Evolutionary conservation across 2,888 invertebrate genomes (phyloP).

Genomic region (Lasioglossum villosulum): DNA sequence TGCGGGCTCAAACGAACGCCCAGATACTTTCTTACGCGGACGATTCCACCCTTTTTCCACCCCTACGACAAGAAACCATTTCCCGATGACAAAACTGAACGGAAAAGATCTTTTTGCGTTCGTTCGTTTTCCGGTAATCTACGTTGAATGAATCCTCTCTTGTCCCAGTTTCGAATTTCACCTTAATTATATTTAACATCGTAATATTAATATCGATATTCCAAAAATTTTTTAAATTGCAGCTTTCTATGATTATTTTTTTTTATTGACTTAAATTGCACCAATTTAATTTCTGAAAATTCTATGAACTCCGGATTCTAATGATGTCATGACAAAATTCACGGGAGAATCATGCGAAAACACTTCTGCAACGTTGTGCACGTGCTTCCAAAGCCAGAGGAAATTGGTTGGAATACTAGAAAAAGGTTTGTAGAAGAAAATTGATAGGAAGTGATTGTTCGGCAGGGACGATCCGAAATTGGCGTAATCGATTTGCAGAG

Average conservation of each 20-base stretch:
- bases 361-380: no score
- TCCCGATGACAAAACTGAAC: background rate
- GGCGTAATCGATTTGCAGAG: background rate
- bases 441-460: background rate
- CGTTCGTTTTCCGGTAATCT: no score
- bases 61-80: background rate
- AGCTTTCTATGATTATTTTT: background rate
- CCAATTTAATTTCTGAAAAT: background rate
- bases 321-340: no score
- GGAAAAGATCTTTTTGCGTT: no score
- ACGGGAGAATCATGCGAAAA: no score
- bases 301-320: background rate
- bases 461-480: background rate
- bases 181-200: no score
- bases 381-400: background rate
- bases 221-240: no score
- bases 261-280: background rate
- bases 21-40: background rate
- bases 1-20: conserved; percentile 22
- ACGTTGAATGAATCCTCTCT: no score
- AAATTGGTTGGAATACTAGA: background rate
- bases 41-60: background rate
- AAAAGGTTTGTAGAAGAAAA: background rate
- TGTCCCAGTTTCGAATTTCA: no score
- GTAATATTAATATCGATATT: no score